These are phyloP conservation scores for Caenorhabditis macrosperma DNA, from an alignment of 2,888 invertebrate species.

Conservation along the genomic window DNA sequence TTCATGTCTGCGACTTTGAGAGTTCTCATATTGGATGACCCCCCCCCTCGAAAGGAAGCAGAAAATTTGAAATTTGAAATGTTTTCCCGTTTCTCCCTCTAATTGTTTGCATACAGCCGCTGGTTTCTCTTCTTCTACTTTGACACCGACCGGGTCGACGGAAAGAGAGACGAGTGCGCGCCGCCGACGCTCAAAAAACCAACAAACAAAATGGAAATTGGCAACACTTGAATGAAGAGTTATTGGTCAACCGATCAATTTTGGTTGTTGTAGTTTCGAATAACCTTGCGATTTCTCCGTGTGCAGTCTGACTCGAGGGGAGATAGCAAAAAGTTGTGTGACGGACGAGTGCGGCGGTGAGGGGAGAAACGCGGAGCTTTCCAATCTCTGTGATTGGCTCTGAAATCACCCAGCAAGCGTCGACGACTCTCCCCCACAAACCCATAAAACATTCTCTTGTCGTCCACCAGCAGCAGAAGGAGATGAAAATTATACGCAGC, in stretches of 20 bases:
- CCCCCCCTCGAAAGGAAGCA: background rate
- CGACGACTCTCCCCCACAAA: background rate
- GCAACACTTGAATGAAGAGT: constrained; percentile 43
- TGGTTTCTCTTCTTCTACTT: constrained; percentile 42
- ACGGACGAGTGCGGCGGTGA: background rate
- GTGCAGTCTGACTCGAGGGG: background rate
- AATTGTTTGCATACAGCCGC: constrained; percentile 43
- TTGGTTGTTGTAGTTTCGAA: constrained; percentile 15
- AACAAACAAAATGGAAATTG: constrained; percentile 35
- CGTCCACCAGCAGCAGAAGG: background rate
- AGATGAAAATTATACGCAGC: background rate
- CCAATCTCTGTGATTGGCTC: constrained; percentile 3
- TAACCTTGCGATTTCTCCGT: constrained; percentile 1
- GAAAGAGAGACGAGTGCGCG: constrained; percentile 11
- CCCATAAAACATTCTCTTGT: background rate
- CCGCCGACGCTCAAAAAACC: constrained; percentile 24
- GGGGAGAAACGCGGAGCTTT: background rate
- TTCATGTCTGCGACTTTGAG: constrained; percentile 38
- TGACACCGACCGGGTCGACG: constrained; percentile 34
- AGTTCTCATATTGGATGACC: background rate
- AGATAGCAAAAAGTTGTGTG: background rate
- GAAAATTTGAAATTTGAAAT: constrained; percentile 27
- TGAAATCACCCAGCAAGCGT: background rate
- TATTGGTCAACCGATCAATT: constrained; percentile 31
- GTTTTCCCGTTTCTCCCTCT: constrained; percentile 6